A percentile compares a stretch with the other conserved stretches of the same genome.
phyloP scores from a whole-genome alignment of 30 jellyfish, hydroid and myxozoan genomes.

The Aurelia aurita region DNA sequence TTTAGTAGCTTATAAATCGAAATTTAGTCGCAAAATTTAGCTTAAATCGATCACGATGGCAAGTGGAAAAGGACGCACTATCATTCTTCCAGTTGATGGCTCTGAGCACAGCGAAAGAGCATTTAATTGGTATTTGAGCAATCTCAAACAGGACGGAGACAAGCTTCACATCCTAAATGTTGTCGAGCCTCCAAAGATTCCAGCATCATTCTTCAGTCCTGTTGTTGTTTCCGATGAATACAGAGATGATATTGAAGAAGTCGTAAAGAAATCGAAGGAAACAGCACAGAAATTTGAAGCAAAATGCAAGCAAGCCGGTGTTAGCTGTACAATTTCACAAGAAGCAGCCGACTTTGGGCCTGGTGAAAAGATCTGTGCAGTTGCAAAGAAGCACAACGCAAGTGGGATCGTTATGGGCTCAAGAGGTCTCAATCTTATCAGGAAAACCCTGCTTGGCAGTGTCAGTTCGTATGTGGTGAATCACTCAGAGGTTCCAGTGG shows the following conservation, averaged over 20 bases:
- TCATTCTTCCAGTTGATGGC: constrained; percentile 80
- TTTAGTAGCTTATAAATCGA: background rate
- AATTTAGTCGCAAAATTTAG: background rate
- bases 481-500: constrained; percentile 80
- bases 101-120: constrained; percentile 87
- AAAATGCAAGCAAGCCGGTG: constrained; percentile 48
- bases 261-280: constrained; percentile 46
- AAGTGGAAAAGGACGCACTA: constrained; percentile 25
- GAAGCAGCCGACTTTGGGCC: constrained; percentile 65
- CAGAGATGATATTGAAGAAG: constrained; percentile 57
- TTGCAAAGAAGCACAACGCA: constrained; percentile 75
- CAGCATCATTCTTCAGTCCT: constrained; percentile 68
- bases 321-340: constrained; percentile 35
- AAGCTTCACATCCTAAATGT: constrained; percentile 64
- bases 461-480: constrained; percentile 80
- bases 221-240: constrained; percentile 72
- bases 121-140: constrained; percentile 62
- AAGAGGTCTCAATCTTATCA: constrained; percentile 78
- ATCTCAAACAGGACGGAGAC: constrained; percentile 72
- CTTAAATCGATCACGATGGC: background rate
- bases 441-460: constrained; percentile 85
- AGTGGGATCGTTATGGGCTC: constrained; percentile 87
- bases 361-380: constrained; percentile 77
- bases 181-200: constrained; percentile 76
- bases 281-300: constrained; percentile 51